Conservation (phyloP, 2,113 vertebrate species). For the Hemibagrus wyckioides region DNA sequence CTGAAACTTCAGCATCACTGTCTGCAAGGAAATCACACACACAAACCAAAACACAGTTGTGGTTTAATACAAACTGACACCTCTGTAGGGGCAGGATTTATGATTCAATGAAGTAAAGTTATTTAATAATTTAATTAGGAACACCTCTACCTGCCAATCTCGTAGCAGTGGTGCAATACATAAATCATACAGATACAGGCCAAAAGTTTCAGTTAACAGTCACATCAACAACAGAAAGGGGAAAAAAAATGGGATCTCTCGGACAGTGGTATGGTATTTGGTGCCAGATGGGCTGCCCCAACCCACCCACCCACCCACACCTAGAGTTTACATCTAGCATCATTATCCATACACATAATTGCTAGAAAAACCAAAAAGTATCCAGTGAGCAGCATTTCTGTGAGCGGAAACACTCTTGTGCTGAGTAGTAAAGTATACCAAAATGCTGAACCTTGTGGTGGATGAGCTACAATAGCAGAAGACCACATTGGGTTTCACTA, state of each 20-base stretch:
- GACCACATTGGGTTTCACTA: no score
- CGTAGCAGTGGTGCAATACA: no score
- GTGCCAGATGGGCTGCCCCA: neutral
- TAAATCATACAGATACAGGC: neutral
- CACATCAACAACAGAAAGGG: neutral
- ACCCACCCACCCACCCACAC: neutral
- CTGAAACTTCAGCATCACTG: conserved; percentile 76
- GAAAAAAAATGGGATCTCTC: neutral
- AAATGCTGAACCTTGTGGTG: no score
- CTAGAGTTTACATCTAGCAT: no score
- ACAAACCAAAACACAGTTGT: neutral
- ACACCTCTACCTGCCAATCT: neutral
- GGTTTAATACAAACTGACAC: neutral
- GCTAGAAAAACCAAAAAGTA: neutral
- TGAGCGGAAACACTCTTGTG: neutral
- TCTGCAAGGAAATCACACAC: conserved; percentile 65
- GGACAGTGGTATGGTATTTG: neutral
- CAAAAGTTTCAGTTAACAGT: neutral
- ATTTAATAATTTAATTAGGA: neutral
- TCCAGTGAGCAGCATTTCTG: neutral
- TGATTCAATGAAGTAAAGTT: neutral
- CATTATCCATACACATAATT: neutral
- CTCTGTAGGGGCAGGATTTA: neutral
- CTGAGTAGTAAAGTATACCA: no score
- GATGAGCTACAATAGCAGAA: no score